phyloP scores from a whole-genome alignment of 2,888 invertebrate species.

The Eupithecia subumbrata region DNA sequence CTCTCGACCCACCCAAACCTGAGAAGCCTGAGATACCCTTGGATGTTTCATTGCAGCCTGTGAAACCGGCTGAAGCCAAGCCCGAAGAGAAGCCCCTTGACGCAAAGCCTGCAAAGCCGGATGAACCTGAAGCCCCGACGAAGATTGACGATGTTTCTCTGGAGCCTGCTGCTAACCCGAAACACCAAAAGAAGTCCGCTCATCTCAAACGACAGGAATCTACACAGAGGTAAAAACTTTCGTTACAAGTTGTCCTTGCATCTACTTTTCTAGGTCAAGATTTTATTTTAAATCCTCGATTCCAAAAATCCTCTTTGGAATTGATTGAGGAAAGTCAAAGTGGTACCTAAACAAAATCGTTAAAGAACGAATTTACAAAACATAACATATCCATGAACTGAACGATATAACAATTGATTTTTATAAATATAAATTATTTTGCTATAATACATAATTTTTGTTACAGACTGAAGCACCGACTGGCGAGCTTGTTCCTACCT shows the following conservation, averaged over 20 bases:
- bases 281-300: neutral
- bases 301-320: neutral
- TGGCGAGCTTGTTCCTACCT: conserved; percentile 81
- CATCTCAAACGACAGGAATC: conserved; percentile 68
- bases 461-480: conserved; percentile 79
- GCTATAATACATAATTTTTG: neutral
- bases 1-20: conserved; percentile 36
- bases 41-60: conserved; percentile 25
- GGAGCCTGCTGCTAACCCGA: conserved; percentile 45
- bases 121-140: conserved; percentile 33
- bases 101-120: conserved; percentile 35
- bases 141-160: conserved; percentile 37
- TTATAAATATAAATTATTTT: neutral
- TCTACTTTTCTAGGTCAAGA: neutral
- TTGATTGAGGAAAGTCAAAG: neutral
- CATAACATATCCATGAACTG: neutral
- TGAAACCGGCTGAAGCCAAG: conserved; percentile 41
- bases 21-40: conserved; percentile 26
- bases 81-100: conserved; percentile 38
- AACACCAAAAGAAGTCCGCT: conserved; percentile 65
- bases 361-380: neutral
- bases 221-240: conserved; percentile 65
- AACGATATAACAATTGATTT: neutral
- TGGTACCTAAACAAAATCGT: neutral
- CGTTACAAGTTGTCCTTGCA: neutral